Evolutionary conservation across 2,888 invertebrate species (phyloP).

Genomic region (Andrena hattorfiana): DNA sequence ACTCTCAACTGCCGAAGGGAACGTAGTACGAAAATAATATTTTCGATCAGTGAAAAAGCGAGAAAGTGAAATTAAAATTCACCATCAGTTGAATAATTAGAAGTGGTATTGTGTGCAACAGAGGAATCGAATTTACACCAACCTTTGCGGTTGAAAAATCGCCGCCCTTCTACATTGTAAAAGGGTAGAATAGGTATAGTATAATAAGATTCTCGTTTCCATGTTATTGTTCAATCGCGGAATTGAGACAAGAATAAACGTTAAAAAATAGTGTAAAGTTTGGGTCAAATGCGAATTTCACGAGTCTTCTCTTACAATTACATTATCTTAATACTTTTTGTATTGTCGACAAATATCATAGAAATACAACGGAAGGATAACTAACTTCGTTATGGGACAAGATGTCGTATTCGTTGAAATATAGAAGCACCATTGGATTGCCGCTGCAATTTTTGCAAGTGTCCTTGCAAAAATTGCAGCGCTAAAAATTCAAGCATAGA

Average conservation of each 20-base stretch:
- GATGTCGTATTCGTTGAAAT: constrained; percentile 57
- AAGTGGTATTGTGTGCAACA: background rate
- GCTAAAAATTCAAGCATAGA: constrained; percentile 13
- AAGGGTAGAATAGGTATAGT: constrained; percentile 14
- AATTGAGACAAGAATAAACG: constrained; percentile 5
- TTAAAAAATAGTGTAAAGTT: constrained; percentile 16
- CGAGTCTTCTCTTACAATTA: constrained; percentile 42
- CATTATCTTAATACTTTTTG: constrained; percentile 52
- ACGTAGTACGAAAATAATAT: no score
- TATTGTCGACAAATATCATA: constrained; percentile 50
- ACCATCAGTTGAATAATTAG: constrained; percentile 12
- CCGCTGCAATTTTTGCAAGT: constrained; percentile 23
- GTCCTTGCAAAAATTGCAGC: constrained; percentile 35
- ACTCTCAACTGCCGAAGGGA: no score
- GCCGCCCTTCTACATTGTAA: background rate
- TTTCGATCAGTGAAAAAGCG: no score
- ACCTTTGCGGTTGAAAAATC: constrained; percentile 7
- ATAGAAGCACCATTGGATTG: constrained; percentile 56
- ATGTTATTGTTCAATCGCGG: constrained; percentile 6
- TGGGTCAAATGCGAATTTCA: constrained; percentile 37
- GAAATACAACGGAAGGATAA: constrained; percentile 41
- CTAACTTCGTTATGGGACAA: constrained; percentile 34
- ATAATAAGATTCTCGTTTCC: background rate
- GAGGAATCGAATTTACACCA: constrained; percentile 17
- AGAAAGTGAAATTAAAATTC: background rate